These are phyloP conservation scores for Serilophus lunatus DNA, from an alignment of 2,113 vertebrate genomes.

Conservation along the genomic window DNA sequence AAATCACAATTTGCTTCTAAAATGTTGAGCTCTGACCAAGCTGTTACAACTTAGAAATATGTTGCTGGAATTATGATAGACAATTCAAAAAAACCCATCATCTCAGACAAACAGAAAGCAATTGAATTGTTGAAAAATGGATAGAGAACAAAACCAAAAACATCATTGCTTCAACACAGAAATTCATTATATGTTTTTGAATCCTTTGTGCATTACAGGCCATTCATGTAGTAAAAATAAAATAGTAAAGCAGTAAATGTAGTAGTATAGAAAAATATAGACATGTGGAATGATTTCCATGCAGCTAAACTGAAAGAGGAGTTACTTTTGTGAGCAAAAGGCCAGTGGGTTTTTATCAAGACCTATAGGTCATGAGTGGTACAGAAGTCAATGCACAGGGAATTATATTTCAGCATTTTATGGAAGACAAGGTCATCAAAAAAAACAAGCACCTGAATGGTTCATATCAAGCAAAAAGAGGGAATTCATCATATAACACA, in stretches of 20 bases:
- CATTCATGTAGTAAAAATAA: not conserved
- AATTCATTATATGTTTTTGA: not conserved
- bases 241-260: not conserved
- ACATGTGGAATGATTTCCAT: not conserved
- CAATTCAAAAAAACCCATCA: not conserved
- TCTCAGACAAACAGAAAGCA: not conserved
- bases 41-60: not conserved
- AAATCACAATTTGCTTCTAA: not conserved
- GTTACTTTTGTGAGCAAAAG: not conserved
- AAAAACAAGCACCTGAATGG: not conserved
- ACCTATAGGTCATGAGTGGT: not conserved
- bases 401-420: not conserved
- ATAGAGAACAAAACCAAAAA: not conserved
- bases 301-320: not conserved
- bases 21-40: not conserved
- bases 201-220: not conserved
- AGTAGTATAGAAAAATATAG: not conserved
- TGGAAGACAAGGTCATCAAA: not conserved
- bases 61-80: not conserved
- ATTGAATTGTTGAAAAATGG: not conserved
- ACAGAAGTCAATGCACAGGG: not conserved
- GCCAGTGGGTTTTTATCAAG: not conserved
- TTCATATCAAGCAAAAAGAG: not conserved
- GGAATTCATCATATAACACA: not conserved
- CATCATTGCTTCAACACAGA: not conserved